Evolutionary conservation across 2,797 vertebrate species (phyloP).

Genomic region (Adelosebastes latens): DNA sequence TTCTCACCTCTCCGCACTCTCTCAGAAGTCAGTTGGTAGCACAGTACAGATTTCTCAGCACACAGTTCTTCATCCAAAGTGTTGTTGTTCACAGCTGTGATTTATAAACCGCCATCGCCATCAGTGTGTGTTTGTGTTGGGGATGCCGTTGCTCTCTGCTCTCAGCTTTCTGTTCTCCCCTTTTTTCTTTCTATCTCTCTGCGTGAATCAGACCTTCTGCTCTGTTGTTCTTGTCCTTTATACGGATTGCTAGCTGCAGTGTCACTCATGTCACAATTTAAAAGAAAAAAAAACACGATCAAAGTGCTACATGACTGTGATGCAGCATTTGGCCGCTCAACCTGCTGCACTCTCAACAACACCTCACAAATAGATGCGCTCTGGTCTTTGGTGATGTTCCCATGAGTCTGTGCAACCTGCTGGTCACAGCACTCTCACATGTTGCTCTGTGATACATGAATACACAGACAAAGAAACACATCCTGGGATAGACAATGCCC

Average conservation of each 20-base stretch:
- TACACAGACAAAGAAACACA: neutral
- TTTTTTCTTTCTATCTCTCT: neutral
- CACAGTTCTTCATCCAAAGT: constrained; percentile 34
- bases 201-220: constrained; percentile 10
- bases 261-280: neutral
- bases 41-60: constrained; percentile 20
- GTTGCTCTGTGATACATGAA: neutral
- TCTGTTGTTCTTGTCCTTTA: neutral
- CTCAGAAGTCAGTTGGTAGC: constrained; percentile 19
- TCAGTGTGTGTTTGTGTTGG: constrained; percentile 21
- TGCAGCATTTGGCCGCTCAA: neutral
- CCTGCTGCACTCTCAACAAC: neutral
- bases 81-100: constrained; percentile 32
- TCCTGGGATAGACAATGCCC: neutral
- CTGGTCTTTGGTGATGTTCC: neutral
- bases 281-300: neutral
- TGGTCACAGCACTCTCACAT: neutral
- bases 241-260: neutral
- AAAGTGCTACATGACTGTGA: neutral
- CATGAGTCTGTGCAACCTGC: constrained; percentile 10
- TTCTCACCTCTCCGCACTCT: constrained; percentile 15
- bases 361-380: neutral
- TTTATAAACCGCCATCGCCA: constrained; percentile 22
- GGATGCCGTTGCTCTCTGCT: neutral
- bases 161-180: neutral